Conservation (phyloP, 1,140 invertebrate genomes). For the Thaumatotibia leucotreta region DNA sequence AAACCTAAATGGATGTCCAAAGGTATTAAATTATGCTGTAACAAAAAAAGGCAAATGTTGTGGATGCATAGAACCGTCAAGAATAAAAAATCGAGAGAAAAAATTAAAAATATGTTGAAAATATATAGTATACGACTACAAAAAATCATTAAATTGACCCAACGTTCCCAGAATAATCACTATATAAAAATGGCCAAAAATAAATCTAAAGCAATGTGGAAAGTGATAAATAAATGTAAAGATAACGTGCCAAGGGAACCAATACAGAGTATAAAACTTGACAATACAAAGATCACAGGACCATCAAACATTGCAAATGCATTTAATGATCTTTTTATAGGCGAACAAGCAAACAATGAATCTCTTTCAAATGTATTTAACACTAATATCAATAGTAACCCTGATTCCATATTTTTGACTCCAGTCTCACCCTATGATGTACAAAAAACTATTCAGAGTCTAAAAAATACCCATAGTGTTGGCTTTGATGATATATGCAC, state of each 20-base stretch:
- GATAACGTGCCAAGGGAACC: background rate
- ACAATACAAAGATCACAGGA: background rate
- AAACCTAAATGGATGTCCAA: too few relatives aligned
- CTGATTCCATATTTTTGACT: background rate
- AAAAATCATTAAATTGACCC: slow-evolving; percentile 15
- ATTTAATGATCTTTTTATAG: background rate
- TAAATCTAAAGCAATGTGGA: slow-evolving; percentile 7
- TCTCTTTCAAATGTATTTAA: too few relatives aligned
- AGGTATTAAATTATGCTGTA: too few relatives aligned
- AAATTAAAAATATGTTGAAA: background rate
- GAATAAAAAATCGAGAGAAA: background rate
- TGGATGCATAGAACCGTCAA: background rate
- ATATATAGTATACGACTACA: slow-evolving; percentile 2
- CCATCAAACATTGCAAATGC: background rate
- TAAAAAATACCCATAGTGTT: slow-evolving; percentile 12
- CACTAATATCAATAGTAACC: background rate
- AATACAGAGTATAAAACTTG: background rate
- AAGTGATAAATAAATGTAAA: background rate
- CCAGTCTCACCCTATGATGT: background rate
- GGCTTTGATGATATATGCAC: slow-evolving; percentile 9
- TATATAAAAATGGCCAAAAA: background rate
- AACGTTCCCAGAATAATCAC: slow-evolving; percentile 7
- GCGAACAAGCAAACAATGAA: background rate
- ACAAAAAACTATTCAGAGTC: background rate
- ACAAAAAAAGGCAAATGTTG: background rate